These are phyloP conservation scores for Agriopis marginaria DNA, from an alignment of 2,888 invertebrate genomes.

Conservation along the genomic window DNA sequence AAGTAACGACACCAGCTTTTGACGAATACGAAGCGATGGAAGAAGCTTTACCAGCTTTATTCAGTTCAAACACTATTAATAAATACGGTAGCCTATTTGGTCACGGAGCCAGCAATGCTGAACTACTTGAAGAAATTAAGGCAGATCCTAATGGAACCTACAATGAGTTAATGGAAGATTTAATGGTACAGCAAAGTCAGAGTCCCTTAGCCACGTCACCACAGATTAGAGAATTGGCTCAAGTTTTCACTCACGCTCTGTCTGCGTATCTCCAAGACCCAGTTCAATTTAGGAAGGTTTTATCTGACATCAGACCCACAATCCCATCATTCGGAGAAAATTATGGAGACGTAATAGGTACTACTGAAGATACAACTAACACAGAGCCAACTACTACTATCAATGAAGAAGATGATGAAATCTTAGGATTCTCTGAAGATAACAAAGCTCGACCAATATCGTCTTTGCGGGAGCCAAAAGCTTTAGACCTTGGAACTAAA, in stretches of 20 bases:
- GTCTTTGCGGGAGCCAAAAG: slow-evolving; percentile 74
- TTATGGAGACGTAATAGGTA: slow-evolving; percentile 38
- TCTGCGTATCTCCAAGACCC: slow-evolving; percentile 94
- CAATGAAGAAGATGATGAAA: slow-evolving; percentile 91
- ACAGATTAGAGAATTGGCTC: slow-evolving; percentile 92
- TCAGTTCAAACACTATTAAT: slow-evolving; percentile 89
- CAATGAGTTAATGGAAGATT: slow-evolving; percentile 82
- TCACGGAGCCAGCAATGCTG: slow-evolving; percentile 66
- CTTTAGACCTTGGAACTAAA: slow-evolving; percentile 60
- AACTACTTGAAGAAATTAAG: slow-evolving; percentile 74
- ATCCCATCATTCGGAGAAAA: slow-evolving; percentile 88
- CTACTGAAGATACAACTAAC: slow-evolving; percentile 71
- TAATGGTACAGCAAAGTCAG: slow-evolving; percentile 88
- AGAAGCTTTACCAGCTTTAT: slow-evolving; percentile 85
- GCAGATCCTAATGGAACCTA: slow-evolving; percentile 76
- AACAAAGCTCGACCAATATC: slow-evolving; percentile 65
- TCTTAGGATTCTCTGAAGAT: slow-evolving; percentile 91
- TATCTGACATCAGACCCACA: slow-evolving; percentile 92
- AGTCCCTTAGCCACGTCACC: slow-evolving; percentile 87
- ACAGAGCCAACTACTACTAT: slow-evolving; percentile 87
- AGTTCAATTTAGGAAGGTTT: slow-evolving; percentile 91
- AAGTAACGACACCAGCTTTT: slow-evolving; percentile 65
- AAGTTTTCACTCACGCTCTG: slow-evolving; percentile 93
- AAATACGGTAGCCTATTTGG: slow-evolving; percentile 85
- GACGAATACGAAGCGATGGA: slow-evolving; percentile 76